Evolutionary conservation across 37 sponge, comb jelly and placozoan genomes (phyloP), one percentile per base, ranked within the genome.

Genomic region (Bolinopsis microptera): DNA sequence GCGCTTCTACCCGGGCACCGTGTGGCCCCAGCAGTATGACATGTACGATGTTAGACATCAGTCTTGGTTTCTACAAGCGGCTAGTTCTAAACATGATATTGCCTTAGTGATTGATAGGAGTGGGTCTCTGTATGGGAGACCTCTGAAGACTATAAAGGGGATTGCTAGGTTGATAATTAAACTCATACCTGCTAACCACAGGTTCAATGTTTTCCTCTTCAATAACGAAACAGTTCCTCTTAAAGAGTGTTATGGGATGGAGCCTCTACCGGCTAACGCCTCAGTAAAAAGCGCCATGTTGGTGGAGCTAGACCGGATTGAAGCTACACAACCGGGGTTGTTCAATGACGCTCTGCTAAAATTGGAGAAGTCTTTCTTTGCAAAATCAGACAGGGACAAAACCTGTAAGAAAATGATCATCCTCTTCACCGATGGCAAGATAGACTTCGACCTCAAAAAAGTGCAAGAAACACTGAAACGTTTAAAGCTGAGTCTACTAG

Each of bases 401-500:
- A 27, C 36, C 41, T 34, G 36, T n/a, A 38, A 86, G 61, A 39
- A 27, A 27, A 40, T 86, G 61, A 28, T 86, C 48, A 41, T 86
- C 25, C 90, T 86, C 0, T 86, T 86, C 90, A 86, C 90, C 1
- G 90, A 86, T 25, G 90, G 90, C 61, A 86, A 34, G 35, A 86
- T 86, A 23, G 90, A 28, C 0, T 86, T 86, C 30, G 36, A 27
- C 90, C 22, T 34, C 8, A 41, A 86, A 8, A 2, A 34, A 38
- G 26, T 86, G 25, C 34, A 27, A 86, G 61, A 86, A 39, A 86
- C 61, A 36, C 61, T 86, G 0, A 13, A 38, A 41, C 61, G 61
- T 8, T 5, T 86, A 9, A 86, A 86, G 25, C 38, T 86, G 8
- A 39, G 26, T 5, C 35, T 86, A 1, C 32, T 86, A 0, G 90